Conservation (phyloP, 2,113 vertebrate species). For the Periophthalmus modestus region DNA sequence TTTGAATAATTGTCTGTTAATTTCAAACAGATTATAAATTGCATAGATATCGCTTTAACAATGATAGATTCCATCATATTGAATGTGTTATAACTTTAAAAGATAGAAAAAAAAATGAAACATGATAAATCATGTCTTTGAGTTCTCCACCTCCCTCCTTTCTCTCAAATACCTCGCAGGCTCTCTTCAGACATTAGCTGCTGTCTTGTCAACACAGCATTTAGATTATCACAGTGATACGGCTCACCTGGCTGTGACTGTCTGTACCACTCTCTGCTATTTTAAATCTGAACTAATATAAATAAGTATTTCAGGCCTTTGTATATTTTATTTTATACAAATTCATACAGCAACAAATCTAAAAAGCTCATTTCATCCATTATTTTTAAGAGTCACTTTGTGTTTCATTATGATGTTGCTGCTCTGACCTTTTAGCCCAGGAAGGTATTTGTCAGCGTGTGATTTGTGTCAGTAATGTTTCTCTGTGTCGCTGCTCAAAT, state of each 20-base stretch:
- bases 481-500: conserved; percentile 32
- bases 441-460: conserved; percentile 72
- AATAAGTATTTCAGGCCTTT: not conserved
- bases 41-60: not conserved
- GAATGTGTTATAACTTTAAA: not conserved
- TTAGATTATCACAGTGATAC: conserved; percentile 67
- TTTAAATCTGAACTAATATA: not conserved
- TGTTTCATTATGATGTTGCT: conserved; percentile 52
- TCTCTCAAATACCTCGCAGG: conserved; percentile 11
- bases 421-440: conserved; percentile 68
- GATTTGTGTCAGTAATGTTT: conserved; percentile 55
- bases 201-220: conserved; percentile 74
- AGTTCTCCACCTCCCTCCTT: not conserved
- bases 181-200: conserved; percentile 45
- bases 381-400: not conserved
- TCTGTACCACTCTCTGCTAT: conserved; percentile 13
- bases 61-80: not conserved
- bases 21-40: not conserved
- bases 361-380: conserved; percentile 1
- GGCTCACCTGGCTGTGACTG: conserved; percentile 52
- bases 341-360: not conserved
- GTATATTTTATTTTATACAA: not conserved
- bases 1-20: not conserved
- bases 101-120: too few species aligned
- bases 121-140: not conserved